A percentile compares a stretch with the other conserved stretches of the same genome.
phyloP scores from a whole-genome alignment of 2,113 vertebrate genomes.

The Brachyistius frenatus region DNA sequence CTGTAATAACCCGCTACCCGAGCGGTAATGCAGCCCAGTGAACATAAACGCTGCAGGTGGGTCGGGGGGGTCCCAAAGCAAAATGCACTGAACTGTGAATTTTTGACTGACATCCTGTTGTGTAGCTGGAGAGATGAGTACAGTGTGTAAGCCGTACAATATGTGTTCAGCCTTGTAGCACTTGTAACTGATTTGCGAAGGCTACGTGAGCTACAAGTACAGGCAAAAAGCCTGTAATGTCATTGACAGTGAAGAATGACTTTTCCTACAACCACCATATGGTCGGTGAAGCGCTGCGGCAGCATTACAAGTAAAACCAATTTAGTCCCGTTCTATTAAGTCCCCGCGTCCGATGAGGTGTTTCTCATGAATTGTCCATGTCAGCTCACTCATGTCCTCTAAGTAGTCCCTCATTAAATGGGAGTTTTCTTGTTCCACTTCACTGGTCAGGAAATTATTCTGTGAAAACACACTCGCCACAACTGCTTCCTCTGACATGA shows the following conservation, averaged over 20 bases:
- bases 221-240: background rate
- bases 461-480: conserved; percentile 30
- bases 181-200: conserved; percentile 33
- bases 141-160: conserved; percentile 16
- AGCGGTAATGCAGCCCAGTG: conserved; percentile 31
- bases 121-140: conserved; percentile 5
- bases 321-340: conserved; percentile 39
- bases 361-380: conserved; percentile 37
- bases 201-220: conserved; percentile 13
- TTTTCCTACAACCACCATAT: conserved; percentile 7
- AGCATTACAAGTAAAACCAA: conserved; percentile 37
- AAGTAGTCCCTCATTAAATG: conserved; percentile 47
- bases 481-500: conserved; percentile 7
- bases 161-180: conserved; percentile 33
- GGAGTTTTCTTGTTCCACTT: conserved; percentile 28
- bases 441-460: conserved; percentile 19
- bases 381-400: conserved; percentile 33
- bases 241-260: conserved; percentile 51
- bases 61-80: background rate
- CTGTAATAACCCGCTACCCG: conserved; percentile 30
- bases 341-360: conserved; percentile 24
- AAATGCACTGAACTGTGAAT: background rate
- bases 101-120: conserved; percentile 23
- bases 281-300: background rate
- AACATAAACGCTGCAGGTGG: conserved; percentile 42